Percentiles rank a stretch among this genome's conserved stretches.
Conservation (phyloP, 2,797 vertebrate genomes). For the Nyctalus aviator region DNA sequence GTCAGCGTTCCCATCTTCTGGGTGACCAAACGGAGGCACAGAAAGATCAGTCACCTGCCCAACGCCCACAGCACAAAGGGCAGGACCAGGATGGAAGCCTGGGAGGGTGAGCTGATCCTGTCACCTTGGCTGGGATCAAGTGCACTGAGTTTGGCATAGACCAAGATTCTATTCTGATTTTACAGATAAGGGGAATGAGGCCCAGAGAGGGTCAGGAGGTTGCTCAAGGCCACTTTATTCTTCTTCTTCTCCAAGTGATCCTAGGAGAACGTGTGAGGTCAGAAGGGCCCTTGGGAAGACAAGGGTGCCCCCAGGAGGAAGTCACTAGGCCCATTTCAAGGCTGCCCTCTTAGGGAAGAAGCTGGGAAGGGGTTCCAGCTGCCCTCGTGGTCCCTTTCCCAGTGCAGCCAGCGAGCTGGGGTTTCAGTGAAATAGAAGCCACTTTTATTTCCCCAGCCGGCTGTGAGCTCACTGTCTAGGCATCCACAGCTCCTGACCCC, state of each 20-base stretch:
- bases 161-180: not conserved
- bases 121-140: not conserved
- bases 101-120: not conserved
- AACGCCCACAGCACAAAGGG: not conserved
- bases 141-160: not conserved
- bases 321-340: not conserved
- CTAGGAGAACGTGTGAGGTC: not conserved
- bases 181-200: not conserved
- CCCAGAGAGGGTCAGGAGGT: not conserved
- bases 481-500: conserved; percentile 60
- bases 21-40: not conserved
- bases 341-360: not conserved
- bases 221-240: not conserved
- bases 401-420: not conserved
- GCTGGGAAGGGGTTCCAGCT: not conserved
- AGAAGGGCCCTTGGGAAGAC: not conserved
- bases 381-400: not conserved
- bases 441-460: not conserved
- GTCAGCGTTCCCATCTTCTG: not conserved
- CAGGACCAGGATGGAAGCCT: not conserved
- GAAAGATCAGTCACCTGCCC: not conserved
- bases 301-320: not conserved
- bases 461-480: conserved; percentile 78
- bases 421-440: conserved; percentile 48
- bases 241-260: not conserved